Evolutionary conservation across 2,888 invertebrate genomes (phyloP).

Genomic region (Caenorhabditis auriculariae): DNA sequence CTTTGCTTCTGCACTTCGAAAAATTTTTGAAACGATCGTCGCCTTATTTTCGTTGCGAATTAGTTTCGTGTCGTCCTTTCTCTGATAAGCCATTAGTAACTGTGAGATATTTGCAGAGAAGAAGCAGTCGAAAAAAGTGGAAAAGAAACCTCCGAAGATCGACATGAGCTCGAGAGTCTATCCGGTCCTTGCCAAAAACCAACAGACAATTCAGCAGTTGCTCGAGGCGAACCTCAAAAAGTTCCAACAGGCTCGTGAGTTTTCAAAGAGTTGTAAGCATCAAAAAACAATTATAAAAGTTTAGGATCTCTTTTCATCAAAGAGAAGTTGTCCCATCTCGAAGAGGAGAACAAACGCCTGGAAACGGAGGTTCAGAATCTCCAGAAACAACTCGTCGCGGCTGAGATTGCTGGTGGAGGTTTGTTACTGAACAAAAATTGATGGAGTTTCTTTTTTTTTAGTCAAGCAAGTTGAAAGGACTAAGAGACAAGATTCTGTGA

Average conservation of each 20-base stretch:
- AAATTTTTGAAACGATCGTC: too few species aligned
- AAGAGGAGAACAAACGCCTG: slow-evolving; percentile 43
- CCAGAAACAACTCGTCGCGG: slow-evolving; percentile 38
- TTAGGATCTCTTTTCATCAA: slow-evolving; percentile 24
- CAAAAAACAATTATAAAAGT: too few species aligned
- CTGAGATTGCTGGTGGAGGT: slow-evolving; percentile 53
- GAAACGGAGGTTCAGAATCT: slow-evolving; percentile 41
- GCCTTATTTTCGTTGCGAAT: too few species aligned
- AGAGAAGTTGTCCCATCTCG: slow-evolving; percentile 31
- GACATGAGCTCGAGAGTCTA: slow-evolving; percentile 20
- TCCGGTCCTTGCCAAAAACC: slow-evolving; percentile 31
- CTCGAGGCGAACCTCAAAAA: slow-evolving; percentile 30
- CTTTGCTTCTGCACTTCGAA: too few species aligned
- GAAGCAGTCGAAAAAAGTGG: slow-evolving; percentile 9
- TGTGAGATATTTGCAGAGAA: slow-evolving; percentile 5
- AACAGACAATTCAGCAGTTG: slow-evolving; percentile 27
- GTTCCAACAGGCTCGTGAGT: slow-evolving; percentile 41
- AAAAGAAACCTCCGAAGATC: slow-evolving; percentile 20
- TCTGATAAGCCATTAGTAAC: too few species aligned
- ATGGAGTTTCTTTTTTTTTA: slow-evolving; percentile 5
- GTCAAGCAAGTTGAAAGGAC: slow-evolving; percentile 28
- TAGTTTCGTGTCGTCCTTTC: too few species aligned
- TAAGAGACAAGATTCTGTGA: slow-evolving; percentile 11
- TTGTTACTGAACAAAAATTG: too few species aligned
- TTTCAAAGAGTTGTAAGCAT: not conserved